Conservation (phyloP, 1,140 invertebrate genomes). For the Mylabris phalerata region DNA sequence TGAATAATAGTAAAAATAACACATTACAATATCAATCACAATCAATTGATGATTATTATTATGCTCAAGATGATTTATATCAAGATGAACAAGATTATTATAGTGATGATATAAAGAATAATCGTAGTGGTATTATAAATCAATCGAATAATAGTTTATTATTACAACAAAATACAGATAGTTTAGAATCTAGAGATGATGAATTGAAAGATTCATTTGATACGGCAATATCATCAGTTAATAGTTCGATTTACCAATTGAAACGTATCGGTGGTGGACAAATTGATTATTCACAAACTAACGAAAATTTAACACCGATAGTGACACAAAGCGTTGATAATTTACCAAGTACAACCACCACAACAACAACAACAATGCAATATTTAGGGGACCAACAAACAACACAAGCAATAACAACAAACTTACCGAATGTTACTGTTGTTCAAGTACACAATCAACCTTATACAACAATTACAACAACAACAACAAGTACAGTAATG, state of each 20-base stretch:
- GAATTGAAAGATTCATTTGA: constrained; percentile 54
- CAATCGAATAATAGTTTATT: constrained; percentile 31
- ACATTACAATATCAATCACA: constrained; percentile 9
- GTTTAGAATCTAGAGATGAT: constrained; percentile 50
- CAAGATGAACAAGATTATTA: constrained; percentile 40
- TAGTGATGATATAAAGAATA: constrained; percentile 27
- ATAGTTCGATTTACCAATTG: constrained; percentile 40
- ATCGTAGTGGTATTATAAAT: constrained; percentile 12
- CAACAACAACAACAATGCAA: constrained; percentile 31
- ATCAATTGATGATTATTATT: constrained; percentile 19
- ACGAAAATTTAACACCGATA: neutral
- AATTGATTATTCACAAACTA: constrained; percentile 1
- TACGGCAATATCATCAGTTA: constrained; percentile 50
- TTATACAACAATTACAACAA: neutral
- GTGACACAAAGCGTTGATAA: constrained; percentile 16
- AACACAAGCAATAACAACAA: constrained; percentile 35
- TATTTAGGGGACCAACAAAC: constrained; percentile 35
- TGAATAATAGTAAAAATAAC: constrained; percentile 27
- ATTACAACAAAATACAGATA: constrained; percentile 48
- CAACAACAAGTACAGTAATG: too few relatives aligned
- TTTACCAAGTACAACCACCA: constrained; percentile 28
- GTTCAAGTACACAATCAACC: constrained; percentile 3
- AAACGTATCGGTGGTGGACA: constrained; percentile 3
- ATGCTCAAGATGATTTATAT: constrained; percentile 26
- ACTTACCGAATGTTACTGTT: constrained; percentile 30